Conservation (phyloP, 2,113 vertebrate species). For the Clarias macrocephalus region DNA sequence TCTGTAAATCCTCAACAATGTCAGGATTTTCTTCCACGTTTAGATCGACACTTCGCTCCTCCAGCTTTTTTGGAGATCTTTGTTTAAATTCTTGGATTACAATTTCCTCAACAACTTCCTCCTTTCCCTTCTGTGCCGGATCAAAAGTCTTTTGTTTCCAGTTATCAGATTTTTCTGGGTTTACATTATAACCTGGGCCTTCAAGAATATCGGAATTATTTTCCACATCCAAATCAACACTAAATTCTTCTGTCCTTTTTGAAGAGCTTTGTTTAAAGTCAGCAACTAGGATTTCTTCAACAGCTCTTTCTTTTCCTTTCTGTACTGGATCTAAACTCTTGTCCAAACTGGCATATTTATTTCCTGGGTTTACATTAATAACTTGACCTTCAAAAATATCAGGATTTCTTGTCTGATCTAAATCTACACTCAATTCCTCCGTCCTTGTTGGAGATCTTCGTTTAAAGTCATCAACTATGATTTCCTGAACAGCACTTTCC, state of each 20-base stretch:
- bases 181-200: background rate
- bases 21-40: background rate
- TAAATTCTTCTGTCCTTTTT: background rate
- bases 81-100: background rate
- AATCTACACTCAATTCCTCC: background rate
- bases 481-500: background rate
- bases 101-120: background rate
- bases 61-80: slow-evolving; percentile 5
- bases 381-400: background rate
- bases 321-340: background rate
- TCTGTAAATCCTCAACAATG: background rate
- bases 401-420: background rate
- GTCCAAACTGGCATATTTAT: background rate
- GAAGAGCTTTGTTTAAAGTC: background rate
- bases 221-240: background rate
- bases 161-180: background rate
- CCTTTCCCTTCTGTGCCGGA: background rate
- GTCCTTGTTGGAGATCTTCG: background rate
- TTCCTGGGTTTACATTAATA: background rate
- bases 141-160: slow-evolving; percentile 7
- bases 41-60: background rate
- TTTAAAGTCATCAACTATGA: background rate
- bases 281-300: background rate
- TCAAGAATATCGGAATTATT: background rate
- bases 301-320: background rate